A percentile compares a stretch with the other conserved stretches of the same genome.
These are phyloP conservation scores for Dasyornis broadbenti DNA, from an alignment of 2,113 vertebrate genomes.

Conservation along the genomic window DNA sequence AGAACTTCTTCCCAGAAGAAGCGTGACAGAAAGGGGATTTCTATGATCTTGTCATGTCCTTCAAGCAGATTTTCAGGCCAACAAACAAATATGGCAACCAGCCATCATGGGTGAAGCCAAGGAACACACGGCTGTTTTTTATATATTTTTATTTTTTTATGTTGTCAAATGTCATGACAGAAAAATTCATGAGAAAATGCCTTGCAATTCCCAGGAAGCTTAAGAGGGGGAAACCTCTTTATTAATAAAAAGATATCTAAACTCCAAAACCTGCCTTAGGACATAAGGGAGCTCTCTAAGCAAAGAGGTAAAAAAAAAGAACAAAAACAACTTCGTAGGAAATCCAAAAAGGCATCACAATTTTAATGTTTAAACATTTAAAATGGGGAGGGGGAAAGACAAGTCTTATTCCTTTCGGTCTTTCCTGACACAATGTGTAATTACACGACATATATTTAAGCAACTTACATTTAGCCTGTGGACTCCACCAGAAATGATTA, in stretches of 20 bases:
- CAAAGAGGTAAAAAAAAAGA: not conserved
- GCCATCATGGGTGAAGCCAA: conserved; percentile 21
- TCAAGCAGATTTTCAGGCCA: not conserved
- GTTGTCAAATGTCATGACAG: conserved; percentile 17
- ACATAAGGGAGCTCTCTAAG: not conserved
- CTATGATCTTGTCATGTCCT: not conserved
- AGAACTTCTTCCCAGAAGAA: not conserved
- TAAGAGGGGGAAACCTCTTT: not conserved
- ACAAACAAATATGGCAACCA: conserved; percentile 2
- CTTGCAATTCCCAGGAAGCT: conserved; percentile 12
- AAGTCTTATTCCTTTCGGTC: not conserved
- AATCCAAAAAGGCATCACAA: not conserved
- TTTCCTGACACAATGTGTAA: not conserved
- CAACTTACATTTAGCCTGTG: not conserved
- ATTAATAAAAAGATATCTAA: not conserved
- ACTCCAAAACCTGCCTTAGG: not conserved
- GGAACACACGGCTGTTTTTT: not conserved
- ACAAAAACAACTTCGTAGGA: not conserved
- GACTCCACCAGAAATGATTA: not conserved
- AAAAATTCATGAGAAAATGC: conserved; percentile 50
- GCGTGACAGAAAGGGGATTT: not conserved
- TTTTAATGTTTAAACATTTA: not conserved
- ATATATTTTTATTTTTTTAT: not conserved
- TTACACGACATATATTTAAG: not conserved
- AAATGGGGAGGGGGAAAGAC: not conserved